These are phyloP conservation scores for Agonopterix heracliana DNA, from an alignment of 2,888 invertebrate species.

Conservation along the genomic window DNA sequence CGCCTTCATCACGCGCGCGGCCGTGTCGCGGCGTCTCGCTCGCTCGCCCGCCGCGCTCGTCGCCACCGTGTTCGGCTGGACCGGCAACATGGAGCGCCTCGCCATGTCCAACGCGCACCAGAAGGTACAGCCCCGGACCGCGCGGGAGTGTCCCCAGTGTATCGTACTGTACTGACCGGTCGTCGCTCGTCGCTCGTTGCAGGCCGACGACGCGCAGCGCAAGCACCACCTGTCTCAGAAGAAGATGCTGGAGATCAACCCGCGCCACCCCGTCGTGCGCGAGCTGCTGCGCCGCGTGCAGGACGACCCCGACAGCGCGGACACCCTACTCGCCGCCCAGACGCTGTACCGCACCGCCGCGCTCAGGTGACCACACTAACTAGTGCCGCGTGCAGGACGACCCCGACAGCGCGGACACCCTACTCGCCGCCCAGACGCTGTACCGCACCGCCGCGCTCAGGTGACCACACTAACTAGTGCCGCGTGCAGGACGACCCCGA, in stretches of 20 bases:
- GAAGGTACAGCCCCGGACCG: slow-evolving; percentile 78
- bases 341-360: slow-evolving; percentile 96
- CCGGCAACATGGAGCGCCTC: slow-evolving; percentile 99
- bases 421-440: too few species aligned
- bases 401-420: too few species aligned
- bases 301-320: slow-evolving; percentile 84
- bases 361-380: slow-evolving; percentile 45
- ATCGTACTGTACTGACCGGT: slow-evolving; percentile 8
- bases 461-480: slow-evolving; percentile 9
- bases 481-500: too few species aligned
- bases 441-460: too few species aligned
- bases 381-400: too few species aligned
- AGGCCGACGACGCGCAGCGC: slow-evolving; percentile 91
- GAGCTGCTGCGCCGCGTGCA: slow-evolving; percentile 91
- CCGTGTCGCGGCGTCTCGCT: slow-evolving; percentile 90
- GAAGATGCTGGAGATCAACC: slow-evolving; percentile 98
- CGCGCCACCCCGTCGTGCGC: slow-evolving; percentile 94
- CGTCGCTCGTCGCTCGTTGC: slow-evolving; percentile 36
- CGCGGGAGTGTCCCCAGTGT: not conserved
- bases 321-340: slow-evolving; percentile 88
- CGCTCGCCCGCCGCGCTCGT: slow-evolving; percentile 97
- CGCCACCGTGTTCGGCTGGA: slow-evolving; percentile 98
- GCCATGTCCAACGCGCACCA: slow-evolving; percentile 97
- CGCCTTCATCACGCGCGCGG: slow-evolving; percentile 85
- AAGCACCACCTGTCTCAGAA: slow-evolving; percentile 93